Base-by-base conservation (phyloP, 2,113 vertebrate species). In the Chloebia gouldiae region DNA sequence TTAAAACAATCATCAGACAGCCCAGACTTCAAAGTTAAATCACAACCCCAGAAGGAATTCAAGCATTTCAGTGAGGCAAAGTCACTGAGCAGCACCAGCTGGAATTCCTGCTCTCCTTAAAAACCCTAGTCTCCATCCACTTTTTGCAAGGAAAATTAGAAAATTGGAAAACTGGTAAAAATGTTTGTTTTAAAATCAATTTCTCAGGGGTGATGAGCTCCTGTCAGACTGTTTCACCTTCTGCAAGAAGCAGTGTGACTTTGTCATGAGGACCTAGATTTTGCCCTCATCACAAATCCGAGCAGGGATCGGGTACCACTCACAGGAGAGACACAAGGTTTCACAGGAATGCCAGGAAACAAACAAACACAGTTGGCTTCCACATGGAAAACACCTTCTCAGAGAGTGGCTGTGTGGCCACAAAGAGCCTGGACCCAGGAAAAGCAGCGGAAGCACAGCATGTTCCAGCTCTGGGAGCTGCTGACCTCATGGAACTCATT, bases 181-280 rank as follows among this genome's bases (percentile, higher is more conserved):
- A 75, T 2, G 1, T 11, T 47, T 23, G 60, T 9, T 69, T 66
- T 22, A 15, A 69, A 71, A 56, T 23, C 12, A 50, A 25, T 35
- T 51, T 86, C 59, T 76, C 54, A 49, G 44, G 33, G 35, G 30
- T 15, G 64, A 60, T 39, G 42, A 37, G 20, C 49, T 86, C 31
- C 16, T 15, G 23, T 44, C 37, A 27, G 7, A 35, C 12, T 49
- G 19, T 19, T 81, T 51, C 4, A 51, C 35, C 39, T 22, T 23
- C 11, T 64, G 42, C 33, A 60, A 64, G 30, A 33, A 80, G 63
- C 65, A 21, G 24, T 35, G 1, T 3, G 47, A 17, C 28, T 75
- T 6, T 2, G 4, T 7, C n/a, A 68, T 2, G 39, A 56, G 44
- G 19, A 35, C 15, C 1, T 7, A 7, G 13, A 40, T 35, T 47